Percentiles rank a stretch among this genome's conserved stretches.
Evolutionary conservation across 2,797 vertebrate species (phyloP).

Genomic region (Halcyon chelicuti): DNA sequence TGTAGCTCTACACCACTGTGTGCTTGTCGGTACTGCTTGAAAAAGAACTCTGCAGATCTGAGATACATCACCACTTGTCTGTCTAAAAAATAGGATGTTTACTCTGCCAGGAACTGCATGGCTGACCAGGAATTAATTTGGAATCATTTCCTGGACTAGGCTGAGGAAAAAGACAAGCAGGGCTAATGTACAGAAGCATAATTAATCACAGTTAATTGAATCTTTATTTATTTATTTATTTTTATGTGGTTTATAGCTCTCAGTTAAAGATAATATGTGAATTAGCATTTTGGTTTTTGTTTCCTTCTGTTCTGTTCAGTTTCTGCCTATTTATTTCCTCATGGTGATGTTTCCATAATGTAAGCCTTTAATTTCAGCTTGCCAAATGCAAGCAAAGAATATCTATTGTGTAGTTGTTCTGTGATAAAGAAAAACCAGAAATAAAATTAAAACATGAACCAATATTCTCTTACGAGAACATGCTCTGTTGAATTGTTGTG

Average conservation of each 20-base stretch:
- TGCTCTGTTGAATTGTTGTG: not conserved
- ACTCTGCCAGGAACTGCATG: not conserved
- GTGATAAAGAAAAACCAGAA: not conserved
- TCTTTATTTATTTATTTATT: slow-evolving; percentile 56
- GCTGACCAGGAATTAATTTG: slow-evolving; percentile 56
- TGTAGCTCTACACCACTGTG: not conserved
- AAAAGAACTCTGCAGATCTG: not conserved
- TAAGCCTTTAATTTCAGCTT: not conserved
- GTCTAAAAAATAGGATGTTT: slow-evolving; percentile 25
- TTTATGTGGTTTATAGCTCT: not conserved
- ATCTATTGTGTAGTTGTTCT: not conserved
- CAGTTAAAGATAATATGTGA: not conserved
- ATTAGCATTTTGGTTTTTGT: not conserved
- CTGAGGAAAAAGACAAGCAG: slow-evolving; percentile 41
- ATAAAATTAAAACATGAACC: not conserved
- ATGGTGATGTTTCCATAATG: not conserved
- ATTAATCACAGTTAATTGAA: slow-evolving; percentile 55
- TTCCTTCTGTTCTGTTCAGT: slow-evolving; percentile 1
- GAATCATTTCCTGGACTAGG: slow-evolving; percentile 32
- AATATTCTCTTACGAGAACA: not conserved
- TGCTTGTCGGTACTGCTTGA: not conserved
- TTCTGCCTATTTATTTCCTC: not conserved
- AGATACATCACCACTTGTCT: not conserved
- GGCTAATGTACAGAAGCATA: slow-evolving; percentile 26
- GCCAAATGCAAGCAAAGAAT: not conserved